Percentiles rank a stretch among this genome's conserved stretches.
These are phyloP conservation scores for Oreohelix idahoensis DNA, from an alignment of 1,140 invertebrate genomes.

Conservation along the genomic window DNA sequence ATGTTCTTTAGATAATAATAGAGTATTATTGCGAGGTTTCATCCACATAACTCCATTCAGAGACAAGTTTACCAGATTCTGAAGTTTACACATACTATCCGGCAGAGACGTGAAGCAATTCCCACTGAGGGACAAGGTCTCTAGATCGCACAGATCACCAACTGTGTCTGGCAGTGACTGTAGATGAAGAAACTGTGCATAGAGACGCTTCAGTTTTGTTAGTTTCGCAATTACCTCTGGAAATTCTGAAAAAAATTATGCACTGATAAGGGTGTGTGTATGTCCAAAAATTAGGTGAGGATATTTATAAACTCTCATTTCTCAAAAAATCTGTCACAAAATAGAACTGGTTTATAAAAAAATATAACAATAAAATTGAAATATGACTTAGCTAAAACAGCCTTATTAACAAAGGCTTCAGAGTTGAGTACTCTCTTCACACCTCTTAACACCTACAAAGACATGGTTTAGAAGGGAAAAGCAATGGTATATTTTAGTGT, in stretches of 20 bases:
- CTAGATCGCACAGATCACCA: constrained; percentile 51
- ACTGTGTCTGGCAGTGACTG: constrained; percentile 57
- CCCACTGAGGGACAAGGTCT: constrained; percentile 52
- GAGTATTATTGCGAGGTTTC: constrained; percentile 47
- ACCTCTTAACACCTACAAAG: no score
- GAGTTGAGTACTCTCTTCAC: no score
- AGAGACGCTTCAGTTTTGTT: constrained; percentile 49
- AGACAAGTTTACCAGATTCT: constrained; percentile 57
- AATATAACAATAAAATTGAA: no score
- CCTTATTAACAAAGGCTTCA: no score
- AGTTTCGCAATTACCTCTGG: constrained; percentile 48
- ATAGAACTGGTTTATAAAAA: no score
- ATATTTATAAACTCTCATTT: no score
- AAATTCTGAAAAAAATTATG: constrained; percentile 12
- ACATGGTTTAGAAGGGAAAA: no score
- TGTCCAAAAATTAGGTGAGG: not conserved
- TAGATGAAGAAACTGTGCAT: constrained; percentile 51
- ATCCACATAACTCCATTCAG: constrained; percentile 59
- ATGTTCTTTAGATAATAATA: constrained; percentile 54
- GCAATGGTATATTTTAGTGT: no score
- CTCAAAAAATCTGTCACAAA: no score
- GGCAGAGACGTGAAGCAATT: constrained; percentile 63
- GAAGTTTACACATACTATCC: constrained; percentile 55
- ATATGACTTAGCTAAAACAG: no score
- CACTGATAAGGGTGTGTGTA: not conserved